Evolutionary conservation across 2,113 vertebrate genomes (phyloP), one percentile per base, ranked within the genome.

Genomic region (Bungarus multicinctus): DNA sequence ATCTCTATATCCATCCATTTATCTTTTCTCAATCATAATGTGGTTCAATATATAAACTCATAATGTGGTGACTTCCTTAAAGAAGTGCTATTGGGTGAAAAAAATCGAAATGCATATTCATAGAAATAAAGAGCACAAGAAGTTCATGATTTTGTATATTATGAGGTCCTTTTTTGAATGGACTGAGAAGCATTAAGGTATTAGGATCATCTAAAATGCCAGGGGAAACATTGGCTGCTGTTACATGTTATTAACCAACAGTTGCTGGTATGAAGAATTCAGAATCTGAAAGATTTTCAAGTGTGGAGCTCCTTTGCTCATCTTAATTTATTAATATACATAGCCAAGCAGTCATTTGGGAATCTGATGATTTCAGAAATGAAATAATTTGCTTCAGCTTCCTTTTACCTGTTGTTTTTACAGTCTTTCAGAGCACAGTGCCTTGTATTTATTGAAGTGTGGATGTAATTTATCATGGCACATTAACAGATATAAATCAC

Each of bases 371-470:
- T 85, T 87, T 89, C 58, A 69, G 0, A 30, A 88, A 92, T 52
- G 60, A 55, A 87, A 86, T 16, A 22, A 14, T 69, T n/a, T 85
- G 53, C 22, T 95, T 94, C 96, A 93, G 9, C 25, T 4, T 74
- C 9, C 20, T 85, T 93, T 88, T 85, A 55, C 7, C 74, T 81
- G 89, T 96, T 92, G 30, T 91, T 94, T 96, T 94, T 92, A 58
- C 92, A 53, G 94, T 88, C n/a, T 91, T 96, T 85, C 88, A 87
- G 87, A 92, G 54, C 4, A 0, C 18, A 47, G 45, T 87, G 74
- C 45, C n/a, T 93, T 93, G 43, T 93, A 45, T 89, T 90, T 90
- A 53, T 20, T 93, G 54, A 45, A 87, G n/a, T 87, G 7, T 69
- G 55, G 55, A 50, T 30, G 23, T 54, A 39, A 90, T 55, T 90